Base-by-base conservation (phyloP, 2,113 vertebrate species). In the Steatornis caripensis region DNA sequence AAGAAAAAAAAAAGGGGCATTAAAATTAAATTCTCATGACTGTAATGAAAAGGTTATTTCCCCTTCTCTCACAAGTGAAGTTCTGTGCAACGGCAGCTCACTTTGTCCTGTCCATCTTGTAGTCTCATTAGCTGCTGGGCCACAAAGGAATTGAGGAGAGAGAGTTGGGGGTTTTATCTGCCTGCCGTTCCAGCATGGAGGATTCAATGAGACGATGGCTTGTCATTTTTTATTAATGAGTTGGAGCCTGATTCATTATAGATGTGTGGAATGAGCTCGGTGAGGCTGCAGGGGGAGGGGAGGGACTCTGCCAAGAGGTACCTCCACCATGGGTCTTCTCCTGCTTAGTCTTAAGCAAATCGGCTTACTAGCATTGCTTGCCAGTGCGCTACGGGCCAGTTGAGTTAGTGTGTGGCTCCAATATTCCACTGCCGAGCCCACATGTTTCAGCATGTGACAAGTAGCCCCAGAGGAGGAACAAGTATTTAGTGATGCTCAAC, bases 191-290 rank as follows among this genome's bases (percentile, higher is more conserved):
- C 93, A 96, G 94, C 17, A 15, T 51, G 23, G 84, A 65, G 39
- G 97, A 98, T 98, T 97, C 97, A 97, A 92, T 93, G 96, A 97
- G 96, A 97, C 32, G 96, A 98, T 98, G 90, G 96, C 96, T 98
- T 97, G 96, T 98, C 97, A 98, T 98, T 98, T 98, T 98, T 98
- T 98, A 98, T 98, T 98, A 97, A 98, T 98, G 97, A 98, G 93
- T 57, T 23, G 95, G 87, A 95, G 96, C 90, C 95, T 98, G 97
- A 98, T 98, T 98, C 97, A 98, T 98, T 98, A 98, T 98, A 98
- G 97, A 98, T 98, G 97, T 98, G 92, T 95, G 96, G 94, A 96
- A 94, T 90, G 96, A 97, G 90, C 84, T 97, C 88, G 0, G 64
- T 70, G 78, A 93, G 95, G 92, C 96, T 94, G 72, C 68, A 72